Base-by-base conservation (phyloP, 92 coral and sea anemone species). In the Scolanthus callimorphus region DNA sequence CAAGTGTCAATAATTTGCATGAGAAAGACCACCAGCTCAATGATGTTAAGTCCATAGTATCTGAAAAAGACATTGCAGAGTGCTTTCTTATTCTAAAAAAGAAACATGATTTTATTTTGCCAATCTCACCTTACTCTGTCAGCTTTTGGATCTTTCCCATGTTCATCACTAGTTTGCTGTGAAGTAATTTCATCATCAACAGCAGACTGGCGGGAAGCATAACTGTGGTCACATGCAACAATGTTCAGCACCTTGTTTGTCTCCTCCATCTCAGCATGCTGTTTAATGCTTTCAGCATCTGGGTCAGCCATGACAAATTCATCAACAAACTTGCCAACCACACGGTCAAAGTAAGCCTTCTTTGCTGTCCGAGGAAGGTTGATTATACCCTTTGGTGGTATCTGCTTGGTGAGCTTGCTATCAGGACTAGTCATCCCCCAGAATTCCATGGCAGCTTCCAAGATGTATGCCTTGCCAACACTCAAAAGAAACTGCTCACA, bases 371-470 rank as follows among this genome's bases (percentile, higher is more conserved):
- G 31, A 31, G 62, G 13, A 25, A 31, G 20, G 17, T 49, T 52
- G 4, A 60, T 23, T 15, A 71, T 60, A 3, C 61, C 78, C 25
- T 27, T 24, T 30, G 78, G 69, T 55, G 69, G 78, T 3, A 19
- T 29, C 8, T 50, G 52, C 27, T 59, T 71, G 15, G 53, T 50
- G 12, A 62, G n/a, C n/a, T n/a, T n/a, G n/a, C n/a, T n/a, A n/a
- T n/a, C n/a, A n/a, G n/a, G n/a, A n/a, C n/a, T n/a, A n/a, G n/a
- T n/a, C n/a, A n/a, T n/a, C n/a, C n/a, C n/a, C n/a, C n/a, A n/a
- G n/a, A n/a, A n/a, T n/a, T 76, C 89, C 37, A 82, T 22, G 19
- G 89, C 89, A 34, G 89, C 89, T 60, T 64, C 74, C 30, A 71
- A 17, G 12, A 83, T 37, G 28, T 83, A 83, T 27, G 77, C 84